phyloP scores from a whole-genome alignment of 2,113 vertebrate genomes.

The Leptocoma aspasia region DNA sequence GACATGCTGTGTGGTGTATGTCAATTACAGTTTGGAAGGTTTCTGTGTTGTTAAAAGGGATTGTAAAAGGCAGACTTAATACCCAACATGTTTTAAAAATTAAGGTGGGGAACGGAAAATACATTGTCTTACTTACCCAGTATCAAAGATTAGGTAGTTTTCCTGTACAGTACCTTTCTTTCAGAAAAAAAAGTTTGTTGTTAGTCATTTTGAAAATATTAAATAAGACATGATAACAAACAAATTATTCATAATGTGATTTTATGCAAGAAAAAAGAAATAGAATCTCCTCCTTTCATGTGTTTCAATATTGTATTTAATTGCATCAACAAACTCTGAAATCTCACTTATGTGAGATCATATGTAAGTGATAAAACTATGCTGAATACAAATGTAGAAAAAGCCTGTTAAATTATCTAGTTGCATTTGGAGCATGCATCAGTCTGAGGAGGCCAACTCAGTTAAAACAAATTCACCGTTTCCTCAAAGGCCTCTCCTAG shows the following conservation, averaged over 20 bases:
- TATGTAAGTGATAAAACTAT: neutral
- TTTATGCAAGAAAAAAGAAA: neutral
- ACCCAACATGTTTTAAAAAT: neutral
- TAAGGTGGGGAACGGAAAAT: neutral
- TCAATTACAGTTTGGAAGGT: neutral
- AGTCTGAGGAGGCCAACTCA: neutral
- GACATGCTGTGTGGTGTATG: accelerated
- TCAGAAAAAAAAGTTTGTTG: neutral
- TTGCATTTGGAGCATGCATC: neutral
- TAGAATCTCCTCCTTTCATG: neutral
- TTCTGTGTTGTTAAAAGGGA: neutral
- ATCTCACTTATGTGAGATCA: neutral
- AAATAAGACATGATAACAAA: neutral
- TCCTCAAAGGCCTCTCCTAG: neutral
- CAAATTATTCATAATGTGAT: neutral
- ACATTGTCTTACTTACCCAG: neutral
- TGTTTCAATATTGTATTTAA: neutral
- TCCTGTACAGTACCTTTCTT: neutral
- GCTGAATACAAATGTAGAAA: neutral
- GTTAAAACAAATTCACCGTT: neutral
- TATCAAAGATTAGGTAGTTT: neutral
- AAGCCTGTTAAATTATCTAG: neutral
- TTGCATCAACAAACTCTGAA: neutral
- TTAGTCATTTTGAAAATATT: neutral
- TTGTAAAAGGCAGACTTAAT: neutral